Evolutionary conservation across 2,797 vertebrate species (phyloP), one percentile per base, ranked within the genome.

Genomic region (Propithecus deckenii): DNA sequence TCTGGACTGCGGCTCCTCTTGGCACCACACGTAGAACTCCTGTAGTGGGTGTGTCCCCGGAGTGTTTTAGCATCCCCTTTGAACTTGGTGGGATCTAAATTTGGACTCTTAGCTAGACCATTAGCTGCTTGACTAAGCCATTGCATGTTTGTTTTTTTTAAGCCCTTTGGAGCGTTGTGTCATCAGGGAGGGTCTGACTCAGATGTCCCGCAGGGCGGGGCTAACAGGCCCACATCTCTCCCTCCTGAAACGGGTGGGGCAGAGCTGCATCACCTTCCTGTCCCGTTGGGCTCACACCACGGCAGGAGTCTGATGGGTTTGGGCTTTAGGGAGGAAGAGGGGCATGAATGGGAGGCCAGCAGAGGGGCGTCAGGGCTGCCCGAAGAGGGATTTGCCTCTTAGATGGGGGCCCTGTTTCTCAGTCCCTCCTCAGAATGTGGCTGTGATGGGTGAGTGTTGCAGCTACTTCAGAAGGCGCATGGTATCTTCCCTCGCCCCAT

Each of bases 211-310:
- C 0, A 10, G 75, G 61, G 28, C 1, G 1, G 25, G 12, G 4
- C 22, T 23, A 35, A 30, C 38, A n/a, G 32, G 67, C 10, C 32
- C 22, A 8, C 30, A 4, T 13, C 59, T 71, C 23, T 50, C 46
- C 67, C 41, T 52, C 30, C 72, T 1, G 28, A 28, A 35, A n/a
- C 0, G 0, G 2, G 25, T 41, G 2, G 0, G 1, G 3, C 3
- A 5, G 59, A 1, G 57, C 76, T 48, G n/a, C 61, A 65, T 20
- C 25, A 0, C 52, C 52, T 28, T 69, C 80, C 50, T 20, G 28
- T 61, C 74, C 65, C 38, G 1, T 41, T 5, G 23, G 28, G 15
- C 11, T 23, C 18, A 65, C 30, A 28, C 12, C 7, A 4, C 0
- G 52, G 12, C 32, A 23, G 43, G 41, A 67, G 3, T 67, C 52